Base-by-base conservation (phyloP, 2,113 vertebrate species). In the Stigmatopora argus region DNA sequence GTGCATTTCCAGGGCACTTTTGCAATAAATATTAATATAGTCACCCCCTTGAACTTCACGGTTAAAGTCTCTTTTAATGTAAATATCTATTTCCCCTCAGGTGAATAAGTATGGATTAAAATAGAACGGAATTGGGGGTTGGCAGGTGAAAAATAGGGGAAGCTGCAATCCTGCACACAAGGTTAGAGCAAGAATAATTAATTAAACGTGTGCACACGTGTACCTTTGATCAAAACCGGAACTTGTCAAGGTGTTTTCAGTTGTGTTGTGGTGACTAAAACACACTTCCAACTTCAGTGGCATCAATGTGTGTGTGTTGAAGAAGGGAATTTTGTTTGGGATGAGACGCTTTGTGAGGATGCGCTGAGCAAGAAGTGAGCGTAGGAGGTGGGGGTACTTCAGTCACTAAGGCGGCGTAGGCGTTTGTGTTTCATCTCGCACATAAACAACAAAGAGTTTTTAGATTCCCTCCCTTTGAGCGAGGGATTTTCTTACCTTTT, bases 361-460 rank as follows among this genome's bases (percentile, higher is more conserved):
- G 55, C 4, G 19, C 17, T 21, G 45, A 26, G 21, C 26, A 55
- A 18, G 5, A 65, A 19, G 26, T 55, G n/a, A 67, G 49, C 19
- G 46, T 60, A 19, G 53, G 63, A 45, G 48, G 66, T 52, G 58
- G 46, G 71, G 73, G 72, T 71, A 55, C 71, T 75, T 78, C 73
- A 83, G 59, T 69, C 79, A 77, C 75, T 74, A 77, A 83, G 70
- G 69, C 55, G 45, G 76, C 51, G 79, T 79, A 78, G 87, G 76
- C 55, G 75, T 82, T 72, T 61, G 70, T 78, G 79, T 87, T 87
- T 87, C 78, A 86, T 85, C 81, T 85, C n/a, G 26, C 72, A 69
- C 74, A 63, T 72, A 78, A 78, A 88, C 81, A 83, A 85, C 72
- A 85, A 81, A 80, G 72, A 66, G 7, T 23, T 67, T 58, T 34